Percentiles rank a stretch among this genome's conserved stretches.
These are phyloP conservation scores for Elmis aenea DNA, from an alignment of 2,888 invertebrate species.

Conservation along the genomic window DNA sequence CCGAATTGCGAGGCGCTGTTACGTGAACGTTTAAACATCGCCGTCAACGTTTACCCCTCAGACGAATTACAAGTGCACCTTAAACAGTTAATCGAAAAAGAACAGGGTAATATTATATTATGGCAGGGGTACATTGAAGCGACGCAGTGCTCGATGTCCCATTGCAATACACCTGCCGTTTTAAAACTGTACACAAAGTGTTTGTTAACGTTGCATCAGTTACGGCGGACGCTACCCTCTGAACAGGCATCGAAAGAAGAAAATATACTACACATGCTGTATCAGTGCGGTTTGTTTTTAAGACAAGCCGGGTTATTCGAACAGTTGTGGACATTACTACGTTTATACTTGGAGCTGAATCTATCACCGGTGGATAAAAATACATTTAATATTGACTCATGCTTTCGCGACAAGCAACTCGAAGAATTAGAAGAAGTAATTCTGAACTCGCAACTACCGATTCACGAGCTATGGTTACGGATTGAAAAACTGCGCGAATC, in stretches of 20 bases:
- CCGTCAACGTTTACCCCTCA: constrained; percentile 52
- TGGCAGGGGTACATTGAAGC: constrained; percentile 54
- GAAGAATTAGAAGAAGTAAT: constrained; percentile 60
- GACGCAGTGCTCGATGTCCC: constrained; percentile 56
- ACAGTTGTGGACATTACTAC: constrained; percentile 66
- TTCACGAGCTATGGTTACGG: constrained; percentile 69
- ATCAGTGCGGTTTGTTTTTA: constrained; percentile 56
- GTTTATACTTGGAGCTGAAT: constrained; percentile 64
- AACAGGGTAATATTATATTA: constrained; percentile 46
- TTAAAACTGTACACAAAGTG: constrained; percentile 53
- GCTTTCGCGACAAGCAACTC: constrained; percentile 48
- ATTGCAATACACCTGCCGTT: constrained; percentile 57
- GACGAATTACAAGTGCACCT: constrained; percentile 54
- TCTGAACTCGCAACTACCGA: constrained; percentile 59
- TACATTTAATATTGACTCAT: constrained; percentile 29
- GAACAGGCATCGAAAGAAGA: constrained; percentile 42
- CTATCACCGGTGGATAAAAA: constrained; percentile 44
- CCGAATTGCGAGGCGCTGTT: constrained; percentile 51
- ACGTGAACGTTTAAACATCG: constrained; percentile 47
- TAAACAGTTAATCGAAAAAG: constrained; percentile 48
- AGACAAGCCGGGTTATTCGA: constrained; percentile 72
- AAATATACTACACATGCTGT: constrained; percentile 46
- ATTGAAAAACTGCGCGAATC: constrained; percentile 69
- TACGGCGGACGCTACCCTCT: constrained; percentile 37
- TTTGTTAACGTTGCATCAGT: constrained; percentile 46